Conservation (phyloP, 2,113 vertebrate species). For the Phaethon lepturus region DNA sequence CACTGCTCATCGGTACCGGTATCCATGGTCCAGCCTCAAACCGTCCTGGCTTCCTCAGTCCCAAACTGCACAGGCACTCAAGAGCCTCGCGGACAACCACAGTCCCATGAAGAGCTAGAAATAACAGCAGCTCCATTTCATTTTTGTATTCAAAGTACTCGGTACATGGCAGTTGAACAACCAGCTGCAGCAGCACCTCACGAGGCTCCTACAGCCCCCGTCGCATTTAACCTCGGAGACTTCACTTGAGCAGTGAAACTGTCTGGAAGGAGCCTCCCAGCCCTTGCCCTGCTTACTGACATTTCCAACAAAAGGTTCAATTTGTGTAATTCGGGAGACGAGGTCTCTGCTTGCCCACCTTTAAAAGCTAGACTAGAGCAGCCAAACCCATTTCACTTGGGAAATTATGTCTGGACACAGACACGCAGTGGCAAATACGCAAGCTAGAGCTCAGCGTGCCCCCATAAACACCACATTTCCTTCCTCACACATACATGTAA, state of each 20-base stretch:
- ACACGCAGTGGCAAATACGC: not conserved
- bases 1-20: not conserved
- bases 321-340: not conserved
- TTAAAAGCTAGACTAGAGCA: constrained; percentile 8
- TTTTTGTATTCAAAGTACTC: not conserved
- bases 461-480: constrained; percentile 34
- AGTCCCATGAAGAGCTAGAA: not conserved
- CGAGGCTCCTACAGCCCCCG: not conserved
- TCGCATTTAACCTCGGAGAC: not conserved
- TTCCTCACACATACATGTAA: constrained; percentile 6
- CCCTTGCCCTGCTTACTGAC: not conserved
- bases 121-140: not conserved
- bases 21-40: not conserved
- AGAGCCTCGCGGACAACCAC: not conserved
- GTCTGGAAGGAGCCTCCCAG: not conserved
- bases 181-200: not conserved
- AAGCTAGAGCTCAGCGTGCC: not conserved
- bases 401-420: not conserved
- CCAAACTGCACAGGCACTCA: not conserved
- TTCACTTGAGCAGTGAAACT: not conserved
- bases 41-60: not conserved
- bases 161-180: rapidly evolving
- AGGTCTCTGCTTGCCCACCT: not conserved
- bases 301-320: not conserved
- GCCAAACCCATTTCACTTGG: not conserved